These are phyloP conservation scores for Lasaia peninsularis DNA, from an alignment of 1,140 invertebrate genomes.

Conservation along the genomic window DNA sequence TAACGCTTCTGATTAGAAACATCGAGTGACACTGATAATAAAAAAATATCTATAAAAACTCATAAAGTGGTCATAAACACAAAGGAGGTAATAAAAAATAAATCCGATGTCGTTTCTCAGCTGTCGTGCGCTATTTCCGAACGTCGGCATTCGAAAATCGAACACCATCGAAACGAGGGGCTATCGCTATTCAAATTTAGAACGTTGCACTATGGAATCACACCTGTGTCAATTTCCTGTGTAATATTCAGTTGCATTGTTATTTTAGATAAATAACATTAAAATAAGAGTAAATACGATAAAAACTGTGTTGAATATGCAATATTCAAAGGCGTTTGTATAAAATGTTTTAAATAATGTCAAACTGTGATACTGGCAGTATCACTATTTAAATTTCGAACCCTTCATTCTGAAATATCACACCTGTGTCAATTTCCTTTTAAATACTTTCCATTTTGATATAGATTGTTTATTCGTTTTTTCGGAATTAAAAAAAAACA, in stretches of 20 bases:
- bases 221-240: slow-evolving; percentile 25
- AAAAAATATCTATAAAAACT: slow-evolving; percentile 61
- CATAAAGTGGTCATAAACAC: slow-evolving; percentile 73
- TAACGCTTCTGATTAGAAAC: not conserved
- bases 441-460: slow-evolving; percentile 1
- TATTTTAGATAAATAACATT: not conserved
- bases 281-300: not conserved
- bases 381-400: not conserved
- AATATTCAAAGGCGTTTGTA: not conserved
- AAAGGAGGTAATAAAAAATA: slow-evolving; percentile 69
- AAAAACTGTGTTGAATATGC: not conserved
- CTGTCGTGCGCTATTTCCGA: slow-evolving; percentile 73
- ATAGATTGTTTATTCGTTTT: not conserved
- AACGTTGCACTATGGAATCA: slow-evolving; percentile 32
- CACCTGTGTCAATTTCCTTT: slow-evolving; percentile 6
- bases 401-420: not conserved
- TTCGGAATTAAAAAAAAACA: not conserved
- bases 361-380: not conserved
- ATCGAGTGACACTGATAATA: slow-evolving; percentile 7
- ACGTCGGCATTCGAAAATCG: slow-evolving; percentile 62
- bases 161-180: slow-evolving; percentile 53
- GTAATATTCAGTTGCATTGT: not conserved
- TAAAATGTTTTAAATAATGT: not conserved
- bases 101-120: slow-evolving; percentile 65
- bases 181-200: slow-evolving; percentile 49